Base-by-base conservation (phyloP, 2,797 vertebrate genomes). In the Balearica regulorum region DNA sequence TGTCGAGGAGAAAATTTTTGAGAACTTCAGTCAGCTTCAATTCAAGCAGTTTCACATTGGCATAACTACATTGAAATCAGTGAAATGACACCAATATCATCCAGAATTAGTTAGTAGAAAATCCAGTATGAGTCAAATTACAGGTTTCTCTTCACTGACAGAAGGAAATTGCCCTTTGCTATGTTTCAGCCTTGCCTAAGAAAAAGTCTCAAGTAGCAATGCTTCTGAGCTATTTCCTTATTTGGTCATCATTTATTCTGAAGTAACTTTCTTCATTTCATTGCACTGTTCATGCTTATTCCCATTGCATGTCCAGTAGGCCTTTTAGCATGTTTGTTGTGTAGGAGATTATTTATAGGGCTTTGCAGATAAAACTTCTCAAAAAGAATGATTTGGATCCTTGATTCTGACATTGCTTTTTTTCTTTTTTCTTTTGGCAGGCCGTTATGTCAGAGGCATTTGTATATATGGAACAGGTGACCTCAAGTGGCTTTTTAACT, bases 391-490 rank as follows among this genome's bases (percentile, higher is more conserved):
- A 26, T 53, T 41, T 54, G 35, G 53, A 61, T 31, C 37, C 46
- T 71, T 66, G 62, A 71, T 94, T 61, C 66, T 73, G 94, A 79
- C 13, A 13, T 61, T 19, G 33, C 18, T 70, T 49, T 73, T 22
- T 54, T 78, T 37, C 68, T 41, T 80, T 25, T 22, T 71, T 73
- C 73, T 61, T 64, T 85, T 86, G 60, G 49, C 93, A 98, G 98
- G 98, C 41, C 98, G 86, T 88, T 98, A 98, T 1, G 78, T 98
- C 24, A 97, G 96, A 44, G 96, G 84, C 41, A 98, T 98, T 93
- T 98, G 98, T 61, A 94, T 98, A 68, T 98, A 98, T 57, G 98
- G 98, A 91, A 97, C 97, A 3, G 98, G 98, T 75, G 98, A 98
- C 87, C 93, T 98, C 41, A 97, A 96, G 69, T 98, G 98, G 98